Conservation (phyloP, 53 echinoderm and acorn worm species). For the Echinometra lucunter region DNA sequence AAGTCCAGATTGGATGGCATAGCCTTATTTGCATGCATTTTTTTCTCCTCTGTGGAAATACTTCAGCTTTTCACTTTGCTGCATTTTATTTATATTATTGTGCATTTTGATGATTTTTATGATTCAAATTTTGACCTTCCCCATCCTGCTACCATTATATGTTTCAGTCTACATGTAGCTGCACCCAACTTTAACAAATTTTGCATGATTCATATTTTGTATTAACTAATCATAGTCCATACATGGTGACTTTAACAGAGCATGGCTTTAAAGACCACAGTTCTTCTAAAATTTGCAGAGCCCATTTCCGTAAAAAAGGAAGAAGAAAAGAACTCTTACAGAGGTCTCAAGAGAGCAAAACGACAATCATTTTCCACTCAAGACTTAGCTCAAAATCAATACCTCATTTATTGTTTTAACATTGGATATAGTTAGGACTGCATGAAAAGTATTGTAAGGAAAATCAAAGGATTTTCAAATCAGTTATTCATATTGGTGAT, state of each 20-base stretch:
- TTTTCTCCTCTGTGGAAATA: neutral
- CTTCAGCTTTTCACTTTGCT: neutral
- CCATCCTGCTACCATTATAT: neutral
- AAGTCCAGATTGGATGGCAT: neutral
- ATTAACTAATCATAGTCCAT: neutral
- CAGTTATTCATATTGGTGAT: too few relatives aligned
- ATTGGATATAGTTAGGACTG: too few relatives aligned
- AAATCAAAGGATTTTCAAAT: too few relatives aligned
- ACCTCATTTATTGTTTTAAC: too few relatives aligned
- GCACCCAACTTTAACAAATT: neutral
- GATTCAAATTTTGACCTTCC: neutral
- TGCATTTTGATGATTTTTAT: constrained; percentile 11
- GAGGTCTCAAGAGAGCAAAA: neutral
- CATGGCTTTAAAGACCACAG: neutral
- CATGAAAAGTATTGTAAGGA: too few relatives aligned
- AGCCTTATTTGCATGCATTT: constrained; percentile 5
- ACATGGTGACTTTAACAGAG: neutral
- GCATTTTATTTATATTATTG: neutral
- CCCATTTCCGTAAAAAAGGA: neutral
- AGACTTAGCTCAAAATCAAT: too few relatives aligned
- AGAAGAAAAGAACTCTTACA: neutral
- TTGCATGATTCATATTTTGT: constrained; percentile 19
- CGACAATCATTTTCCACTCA: neutral
- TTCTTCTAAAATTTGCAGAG: neutral
- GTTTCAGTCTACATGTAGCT: neutral